Evolutionary conservation across 2,888 invertebrate species (phyloP).

Genomic region (Limnephilus rhombicus): DNA sequence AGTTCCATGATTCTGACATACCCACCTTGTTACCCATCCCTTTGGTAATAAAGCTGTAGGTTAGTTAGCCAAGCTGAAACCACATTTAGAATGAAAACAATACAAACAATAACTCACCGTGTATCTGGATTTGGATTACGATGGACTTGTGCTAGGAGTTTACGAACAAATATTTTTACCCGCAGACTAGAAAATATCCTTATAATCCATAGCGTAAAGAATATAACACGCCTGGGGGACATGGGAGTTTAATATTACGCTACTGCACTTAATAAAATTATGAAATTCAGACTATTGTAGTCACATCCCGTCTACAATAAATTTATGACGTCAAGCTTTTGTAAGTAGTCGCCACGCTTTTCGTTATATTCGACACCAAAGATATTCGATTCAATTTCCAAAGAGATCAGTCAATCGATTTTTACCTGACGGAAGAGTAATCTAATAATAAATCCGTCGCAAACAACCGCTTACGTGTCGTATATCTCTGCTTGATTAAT

Average conservation of each 20-base stretch:
- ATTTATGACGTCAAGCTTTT: neutral
- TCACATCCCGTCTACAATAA: neutral
- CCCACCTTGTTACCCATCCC: no score
- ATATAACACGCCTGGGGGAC: neutral
- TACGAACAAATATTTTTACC: neutral
- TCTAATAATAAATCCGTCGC: neutral
- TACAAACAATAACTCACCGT: neutral
- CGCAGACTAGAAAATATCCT: neutral
- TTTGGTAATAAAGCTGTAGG: neutral
- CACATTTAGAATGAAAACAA: neutral
- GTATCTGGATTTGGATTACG: neutral
- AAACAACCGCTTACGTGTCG: neutral
- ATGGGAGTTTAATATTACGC: neutral
- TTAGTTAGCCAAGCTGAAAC: neutral
- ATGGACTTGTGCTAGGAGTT: neutral
- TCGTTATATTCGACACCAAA: neutral
- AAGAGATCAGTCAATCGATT: neutral
- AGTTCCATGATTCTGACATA: no score
- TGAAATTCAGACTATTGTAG: neutral
- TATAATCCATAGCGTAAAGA: neutral
- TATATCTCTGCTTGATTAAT: no score
- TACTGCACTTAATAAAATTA: neutral
- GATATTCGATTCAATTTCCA: neutral
- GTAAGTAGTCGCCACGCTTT: neutral
- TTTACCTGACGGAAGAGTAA: neutral